Evolutionary conservation across 2,888 invertebrate genomes (phyloP).

Genomic region (Idaea biselata): DNA sequence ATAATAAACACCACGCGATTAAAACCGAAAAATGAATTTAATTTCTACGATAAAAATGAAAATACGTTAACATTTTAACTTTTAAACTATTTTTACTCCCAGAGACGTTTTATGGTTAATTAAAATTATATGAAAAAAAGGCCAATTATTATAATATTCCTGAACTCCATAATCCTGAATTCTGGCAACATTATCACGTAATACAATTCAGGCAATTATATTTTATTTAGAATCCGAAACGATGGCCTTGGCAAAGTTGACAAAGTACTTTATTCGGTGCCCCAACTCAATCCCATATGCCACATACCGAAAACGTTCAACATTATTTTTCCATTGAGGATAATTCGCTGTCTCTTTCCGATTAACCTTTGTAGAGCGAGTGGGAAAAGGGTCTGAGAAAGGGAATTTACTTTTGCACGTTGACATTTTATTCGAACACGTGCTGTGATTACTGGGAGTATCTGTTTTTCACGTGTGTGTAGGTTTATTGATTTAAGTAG

Average conservation of each 20-base stretch:
- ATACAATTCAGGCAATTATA: not conserved
- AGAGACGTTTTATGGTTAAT: too few relatives aligned
- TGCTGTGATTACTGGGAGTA: not conserved
- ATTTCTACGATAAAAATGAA: too few relatives aligned
- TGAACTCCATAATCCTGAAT: too few relatives aligned
- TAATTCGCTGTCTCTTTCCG: slow-evolving; percentile 1
- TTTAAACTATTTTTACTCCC: too few relatives aligned
- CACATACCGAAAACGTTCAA: not conserved
- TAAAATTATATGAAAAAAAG: too few relatives aligned
- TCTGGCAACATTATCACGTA: not conserved
- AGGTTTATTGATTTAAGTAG: not conserved
- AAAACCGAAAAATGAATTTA: too few relatives aligned
- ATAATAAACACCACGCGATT: too few relatives aligned
- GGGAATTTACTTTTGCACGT: not conserved
- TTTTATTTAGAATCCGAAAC: not conserved
- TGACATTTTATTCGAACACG: not conserved
- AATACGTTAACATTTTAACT: too few relatives aligned
- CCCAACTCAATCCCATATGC: not conserved
- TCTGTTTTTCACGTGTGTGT: not conserved
- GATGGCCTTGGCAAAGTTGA: not conserved
- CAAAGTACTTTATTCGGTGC: not conserved
- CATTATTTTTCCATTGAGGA: not conserved
- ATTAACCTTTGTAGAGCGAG: not conserved
- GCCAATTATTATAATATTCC: too few relatives aligned
- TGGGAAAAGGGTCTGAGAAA: not conserved